Conservation (phyloP, 2,797 vertebrate genomes). For the Onychomys torridus region DNA sequence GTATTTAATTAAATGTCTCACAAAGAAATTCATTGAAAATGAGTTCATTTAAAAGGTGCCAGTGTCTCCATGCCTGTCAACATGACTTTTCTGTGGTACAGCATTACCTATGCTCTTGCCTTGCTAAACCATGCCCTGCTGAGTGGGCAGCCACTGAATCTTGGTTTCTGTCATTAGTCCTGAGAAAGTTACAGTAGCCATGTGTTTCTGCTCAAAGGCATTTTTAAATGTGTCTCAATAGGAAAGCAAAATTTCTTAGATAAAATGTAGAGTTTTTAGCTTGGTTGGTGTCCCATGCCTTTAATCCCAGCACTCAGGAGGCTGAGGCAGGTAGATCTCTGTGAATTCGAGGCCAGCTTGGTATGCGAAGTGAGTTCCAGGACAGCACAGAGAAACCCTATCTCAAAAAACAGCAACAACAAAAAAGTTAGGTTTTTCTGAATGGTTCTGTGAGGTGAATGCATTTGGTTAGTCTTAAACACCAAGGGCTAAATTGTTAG, state of each 20-base stretch:
- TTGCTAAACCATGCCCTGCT: not conserved
- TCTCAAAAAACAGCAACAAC: not conserved
- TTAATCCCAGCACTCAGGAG: not conserved
- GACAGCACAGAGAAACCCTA: not conserved
- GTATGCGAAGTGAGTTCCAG: not conserved
- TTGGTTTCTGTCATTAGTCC: not conserved
- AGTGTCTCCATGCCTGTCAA: not conserved
- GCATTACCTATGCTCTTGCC: not conserved
- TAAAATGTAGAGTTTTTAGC: conserved; percentile 21
- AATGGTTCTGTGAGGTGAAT: conserved; percentile 44
- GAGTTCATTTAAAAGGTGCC: not conserved
- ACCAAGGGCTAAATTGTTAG: not conserved
- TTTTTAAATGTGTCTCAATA: not conserved
- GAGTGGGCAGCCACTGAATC: not conserved
- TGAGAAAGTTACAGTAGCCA: not conserved
- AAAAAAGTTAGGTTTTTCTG: not conserved
- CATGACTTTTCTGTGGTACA: not conserved
- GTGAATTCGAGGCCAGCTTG: not conserved
- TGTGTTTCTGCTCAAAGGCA: conserved; percentile 11
- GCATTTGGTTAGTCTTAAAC: conserved; percentile 34
- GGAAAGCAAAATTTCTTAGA: conserved; percentile 46
- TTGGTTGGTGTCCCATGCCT: not conserved
- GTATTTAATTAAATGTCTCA: not conserved
- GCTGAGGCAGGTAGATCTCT: not conserved
- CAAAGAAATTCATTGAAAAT: not conserved